Evolutionary conservation across 2,888 invertebrate species (phyloP).

Genomic region (Pollenia labialis): DNA sequence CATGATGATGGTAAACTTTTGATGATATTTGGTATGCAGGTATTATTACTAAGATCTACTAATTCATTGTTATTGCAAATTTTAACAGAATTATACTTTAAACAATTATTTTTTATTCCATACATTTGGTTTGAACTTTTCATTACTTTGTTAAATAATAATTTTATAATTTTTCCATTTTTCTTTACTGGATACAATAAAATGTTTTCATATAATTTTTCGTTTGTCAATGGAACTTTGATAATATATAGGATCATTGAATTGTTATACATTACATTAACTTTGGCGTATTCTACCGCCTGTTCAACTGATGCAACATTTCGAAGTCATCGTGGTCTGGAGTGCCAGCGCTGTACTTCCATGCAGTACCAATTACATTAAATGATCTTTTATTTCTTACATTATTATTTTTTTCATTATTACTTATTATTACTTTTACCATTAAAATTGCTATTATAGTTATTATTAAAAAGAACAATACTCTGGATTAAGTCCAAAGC

Average conservation of each 20-base stretch:
- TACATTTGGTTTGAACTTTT: no score
- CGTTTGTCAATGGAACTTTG: no score
- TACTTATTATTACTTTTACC: no score
- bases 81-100: conserved; percentile 27
- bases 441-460: no score
- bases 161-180: conserved; percentile 26
- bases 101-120: conserved; percentile 13
- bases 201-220: not conserved
- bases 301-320: conserved; percentile 15
- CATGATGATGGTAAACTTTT: conserved; percentile 4
- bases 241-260: conserved; percentile 5
- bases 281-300: conserved; percentile 24
- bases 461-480: no score
- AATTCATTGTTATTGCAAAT: conserved; percentile 26
- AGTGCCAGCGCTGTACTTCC: conserved; percentile 37
- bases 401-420: no score
- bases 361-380: conserved; percentile 41
- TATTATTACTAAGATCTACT: conserved; percentile 36
- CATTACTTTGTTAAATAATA: conserved; percentile 6
- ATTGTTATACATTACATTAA: conserved; percentile 17
- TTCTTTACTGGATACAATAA: conserved; percentile 19
- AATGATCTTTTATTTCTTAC: conserved; percentile 44
- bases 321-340: conserved; percentile 47
- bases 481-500: no score
- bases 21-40: conserved; percentile 8